These are phyloP conservation scores for Sciurus niger DNA, from an alignment of 2,113 vertebrate species.

Conservation along the genomic window DNA sequence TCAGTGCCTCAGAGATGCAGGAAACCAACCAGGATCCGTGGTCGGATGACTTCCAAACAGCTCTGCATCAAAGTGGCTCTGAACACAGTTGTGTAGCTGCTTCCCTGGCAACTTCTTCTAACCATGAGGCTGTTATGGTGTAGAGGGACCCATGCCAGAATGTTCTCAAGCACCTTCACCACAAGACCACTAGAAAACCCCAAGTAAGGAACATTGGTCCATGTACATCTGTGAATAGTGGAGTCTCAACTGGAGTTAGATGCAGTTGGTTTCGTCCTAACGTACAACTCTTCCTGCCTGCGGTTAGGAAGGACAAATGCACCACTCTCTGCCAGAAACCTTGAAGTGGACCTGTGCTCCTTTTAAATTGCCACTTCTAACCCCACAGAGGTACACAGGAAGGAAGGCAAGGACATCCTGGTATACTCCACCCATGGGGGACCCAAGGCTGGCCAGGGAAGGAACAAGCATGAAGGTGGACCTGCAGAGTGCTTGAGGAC, in stretches of 20 bases:
- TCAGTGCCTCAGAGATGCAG: neutral
- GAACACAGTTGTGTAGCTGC: neutral
- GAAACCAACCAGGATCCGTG: neutral
- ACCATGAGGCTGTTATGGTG: neutral
- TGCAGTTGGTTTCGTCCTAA: neutral
- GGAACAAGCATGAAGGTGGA: rapidly evolving
- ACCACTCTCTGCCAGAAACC: neutral
- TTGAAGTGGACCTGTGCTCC: neutral
- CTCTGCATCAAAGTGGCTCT: neutral
- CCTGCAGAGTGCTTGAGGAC: neutral
- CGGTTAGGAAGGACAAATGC: neutral
- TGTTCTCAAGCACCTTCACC: neutral
- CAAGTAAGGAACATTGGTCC: neutral
- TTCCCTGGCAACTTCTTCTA: neutral
- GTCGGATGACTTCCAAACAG: neutral
- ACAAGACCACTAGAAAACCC: neutral
- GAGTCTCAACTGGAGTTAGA: neutral
- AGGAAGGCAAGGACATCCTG: neutral
- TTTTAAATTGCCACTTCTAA: neutral
- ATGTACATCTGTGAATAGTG: neutral
- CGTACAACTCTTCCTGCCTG: neutral
- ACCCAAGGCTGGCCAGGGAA: neutral
- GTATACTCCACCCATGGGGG: rapidly evolving
- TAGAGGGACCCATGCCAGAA: neutral
- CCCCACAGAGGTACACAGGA: neutral